Evolutionary conservation across 2,797 vertebrate genomes (phyloP).

Genomic region (Chloroceryle amazona): DNA sequence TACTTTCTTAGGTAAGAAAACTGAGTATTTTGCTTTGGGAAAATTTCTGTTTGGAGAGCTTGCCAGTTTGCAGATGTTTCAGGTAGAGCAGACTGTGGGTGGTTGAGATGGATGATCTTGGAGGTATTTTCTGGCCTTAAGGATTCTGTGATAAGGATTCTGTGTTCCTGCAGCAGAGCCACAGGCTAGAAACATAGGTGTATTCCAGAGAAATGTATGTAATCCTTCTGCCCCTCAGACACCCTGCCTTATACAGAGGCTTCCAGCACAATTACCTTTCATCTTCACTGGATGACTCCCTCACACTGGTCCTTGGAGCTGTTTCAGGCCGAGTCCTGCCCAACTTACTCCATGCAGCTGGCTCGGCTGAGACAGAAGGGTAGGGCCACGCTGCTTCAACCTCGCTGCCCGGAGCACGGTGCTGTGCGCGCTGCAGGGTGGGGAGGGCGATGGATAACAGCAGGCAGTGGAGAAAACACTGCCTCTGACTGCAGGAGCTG

Average conservation of each 20-base stretch:
- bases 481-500: neutral
- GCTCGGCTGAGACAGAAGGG: neutral
- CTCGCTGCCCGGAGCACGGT: neutral
- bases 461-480: neutral
- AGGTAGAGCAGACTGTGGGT: neutral
- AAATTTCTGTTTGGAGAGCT: neutral
- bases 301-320: neutral
- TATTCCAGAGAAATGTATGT: neutral
- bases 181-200: fast-evolving
- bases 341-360: neutral
- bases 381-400: neutral
- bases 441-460: neutral
- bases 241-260: neutral
- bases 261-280: neutral
- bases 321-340: neutral
- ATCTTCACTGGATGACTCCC: neutral
- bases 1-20: neutral
- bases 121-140: too few relatives aligned
- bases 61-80: neutral
- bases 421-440: neutral
- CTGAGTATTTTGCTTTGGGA: neutral
- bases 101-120: too few relatives aligned
- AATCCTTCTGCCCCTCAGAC: neutral
- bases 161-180: neutral
- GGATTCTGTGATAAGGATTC: too few relatives aligned